A percentile compares a stretch with the other conserved stretches of the same genome.
Conservation (phyloP, 1,140 invertebrate species). For the Thrips palmi region DNA sequence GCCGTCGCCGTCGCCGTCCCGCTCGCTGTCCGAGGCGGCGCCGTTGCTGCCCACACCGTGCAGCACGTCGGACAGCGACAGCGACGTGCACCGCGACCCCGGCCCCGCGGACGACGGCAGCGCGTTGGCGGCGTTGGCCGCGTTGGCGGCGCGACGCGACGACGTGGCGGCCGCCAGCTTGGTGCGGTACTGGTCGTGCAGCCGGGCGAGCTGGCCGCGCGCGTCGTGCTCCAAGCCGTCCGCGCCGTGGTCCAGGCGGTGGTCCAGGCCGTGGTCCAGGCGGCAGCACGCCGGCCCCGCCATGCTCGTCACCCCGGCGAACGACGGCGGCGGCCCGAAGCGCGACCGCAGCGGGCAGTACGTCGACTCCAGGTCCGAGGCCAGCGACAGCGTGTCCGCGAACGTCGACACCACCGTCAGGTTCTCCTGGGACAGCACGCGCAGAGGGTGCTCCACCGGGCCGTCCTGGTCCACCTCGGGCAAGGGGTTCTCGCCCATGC, state of each 20-base stretch:
- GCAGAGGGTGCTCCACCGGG: slow-evolving; percentile 51
- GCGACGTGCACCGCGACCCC: slow-evolving; percentile 39
- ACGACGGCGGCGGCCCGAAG: neutral
- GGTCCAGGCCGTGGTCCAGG: slow-evolving; percentile 26
- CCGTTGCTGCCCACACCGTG: slow-evolving; percentile 36
- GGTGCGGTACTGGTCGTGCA: slow-evolving; percentile 46
- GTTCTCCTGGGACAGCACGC: slow-evolving; percentile 76
- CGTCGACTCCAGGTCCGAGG: neutral
- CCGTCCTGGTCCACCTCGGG: slow-evolving; percentile 45
- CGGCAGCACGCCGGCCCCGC: slow-evolving; percentile 19
- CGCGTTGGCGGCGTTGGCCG: neutral
- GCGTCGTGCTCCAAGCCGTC: slow-evolving; percentile 20
- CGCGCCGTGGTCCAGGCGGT: slow-evolving; percentile 26
- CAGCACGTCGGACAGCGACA: slow-evolving; percentile 47
- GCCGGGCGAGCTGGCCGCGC: slow-evolving; percentile 44
- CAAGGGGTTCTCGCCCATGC: slow-evolving; percentile 61
- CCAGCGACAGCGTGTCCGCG: slow-evolving; percentile 24
- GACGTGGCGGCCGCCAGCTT: slow-evolving; percentile 38
- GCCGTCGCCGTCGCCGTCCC: slow-evolving; percentile 54
- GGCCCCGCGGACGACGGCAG: slow-evolving; percentile 13
- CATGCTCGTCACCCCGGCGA: neutral
- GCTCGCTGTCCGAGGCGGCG: slow-evolving; percentile 12
- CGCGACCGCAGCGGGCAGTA: neutral
- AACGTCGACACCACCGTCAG: slow-evolving; percentile 75
- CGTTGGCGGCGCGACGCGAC: neutral